Percentiles rank a stretch among this genome's conserved stretches.
These are phyloP conservation scores for Gastracanthus pulcherrimus DNA, from an alignment of 2,888 invertebrate genomes.

Conservation along the genomic window DNA sequence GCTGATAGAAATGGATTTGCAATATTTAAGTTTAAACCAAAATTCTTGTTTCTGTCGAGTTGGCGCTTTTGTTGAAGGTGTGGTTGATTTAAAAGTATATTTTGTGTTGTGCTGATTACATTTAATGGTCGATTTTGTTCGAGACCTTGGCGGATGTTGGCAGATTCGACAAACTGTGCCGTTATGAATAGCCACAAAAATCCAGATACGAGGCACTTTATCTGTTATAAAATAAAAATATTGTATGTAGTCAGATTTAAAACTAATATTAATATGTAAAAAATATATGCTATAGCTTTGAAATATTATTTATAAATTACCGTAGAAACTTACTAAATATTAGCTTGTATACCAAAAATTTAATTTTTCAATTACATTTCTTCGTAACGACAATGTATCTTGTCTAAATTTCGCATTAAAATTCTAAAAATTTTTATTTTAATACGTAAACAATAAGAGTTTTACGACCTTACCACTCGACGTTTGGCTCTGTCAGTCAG, in stretches of 20 bases:
- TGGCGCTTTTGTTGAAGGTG: conserved; percentile 14
- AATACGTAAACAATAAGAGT: too few relatives aligned
- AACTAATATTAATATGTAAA: background rate
- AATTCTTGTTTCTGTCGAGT: background rate
- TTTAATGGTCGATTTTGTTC: background rate
- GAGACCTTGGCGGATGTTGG: background rate
- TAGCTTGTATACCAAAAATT: conserved; percentile 43
- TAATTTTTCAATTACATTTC: too few relatives aligned
- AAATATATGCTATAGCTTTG: background rate
- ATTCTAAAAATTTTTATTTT: too few relatives aligned
- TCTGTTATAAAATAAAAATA: conserved; percentile 34
- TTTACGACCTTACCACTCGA: too few relatives aligned
- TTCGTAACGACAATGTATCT: too few relatives aligned
- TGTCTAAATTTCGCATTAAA: too few relatives aligned
- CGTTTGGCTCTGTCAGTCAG: too few relatives aligned
- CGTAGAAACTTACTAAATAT: conserved; percentile 44
- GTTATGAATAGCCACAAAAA: conserved; percentile 34
- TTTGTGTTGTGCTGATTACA: conserved; percentile 29
- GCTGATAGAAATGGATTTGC: background rate
- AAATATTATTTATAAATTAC: background rate
- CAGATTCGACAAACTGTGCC: conserved; percentile 8
- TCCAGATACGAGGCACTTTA: conserved; percentile 38
- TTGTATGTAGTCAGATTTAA: conserved; percentile 1
- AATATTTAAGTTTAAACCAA: conserved; percentile 1
- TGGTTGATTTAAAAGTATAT: background rate